These are phyloP conservation scores for Mycogona germanica DNA, from an alignment of 2,888 invertebrate species.

Conservation along the genomic window DNA sequence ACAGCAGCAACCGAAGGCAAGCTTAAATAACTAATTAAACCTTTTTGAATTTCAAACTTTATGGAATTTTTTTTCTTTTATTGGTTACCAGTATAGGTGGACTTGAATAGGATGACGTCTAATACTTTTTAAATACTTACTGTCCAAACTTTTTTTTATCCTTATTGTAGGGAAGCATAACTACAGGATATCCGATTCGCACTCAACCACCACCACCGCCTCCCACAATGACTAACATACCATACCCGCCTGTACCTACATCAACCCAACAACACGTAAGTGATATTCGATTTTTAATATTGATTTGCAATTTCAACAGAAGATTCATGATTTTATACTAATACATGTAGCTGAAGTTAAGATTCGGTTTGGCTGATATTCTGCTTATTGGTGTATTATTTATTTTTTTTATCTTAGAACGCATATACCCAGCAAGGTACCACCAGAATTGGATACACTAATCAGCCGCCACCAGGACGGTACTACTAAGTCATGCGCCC, in stretches of 20 bases:
- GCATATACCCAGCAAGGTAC: conserved; percentile 1
- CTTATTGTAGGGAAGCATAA: conserved; percentile 66
- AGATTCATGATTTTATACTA: no score
- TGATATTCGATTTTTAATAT: background rate
- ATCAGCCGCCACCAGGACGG: conserved; percentile 15
- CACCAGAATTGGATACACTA: conserved; percentile 8
- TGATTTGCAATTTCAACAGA: no score
- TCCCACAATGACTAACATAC: conserved; percentile 26
- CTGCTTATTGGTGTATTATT: background rate
- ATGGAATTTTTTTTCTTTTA: no score
- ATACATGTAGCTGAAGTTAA: conserved; percentile 2
- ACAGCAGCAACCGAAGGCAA: conserved; percentile 39
- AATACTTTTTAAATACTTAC: no score
- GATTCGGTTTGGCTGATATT: background rate
- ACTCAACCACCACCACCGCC: conserved; percentile 45
- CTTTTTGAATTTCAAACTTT: background rate
- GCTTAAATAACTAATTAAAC: background rate
- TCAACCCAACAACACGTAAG: conserved; percentile 27
- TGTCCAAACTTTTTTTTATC: conserved; percentile 41
- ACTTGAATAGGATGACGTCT: no score
- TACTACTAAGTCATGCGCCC: conserved; percentile 8
- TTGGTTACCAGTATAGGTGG: no score
- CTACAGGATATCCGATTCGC: conserved; percentile 70
- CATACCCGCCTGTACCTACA: conserved; percentile 25
- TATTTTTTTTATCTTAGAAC: conserved; percentile 1